Base-by-base conservation (phyloP, 1,140 invertebrate genomes). In the Ctenoplectra terminalis region DNA sequence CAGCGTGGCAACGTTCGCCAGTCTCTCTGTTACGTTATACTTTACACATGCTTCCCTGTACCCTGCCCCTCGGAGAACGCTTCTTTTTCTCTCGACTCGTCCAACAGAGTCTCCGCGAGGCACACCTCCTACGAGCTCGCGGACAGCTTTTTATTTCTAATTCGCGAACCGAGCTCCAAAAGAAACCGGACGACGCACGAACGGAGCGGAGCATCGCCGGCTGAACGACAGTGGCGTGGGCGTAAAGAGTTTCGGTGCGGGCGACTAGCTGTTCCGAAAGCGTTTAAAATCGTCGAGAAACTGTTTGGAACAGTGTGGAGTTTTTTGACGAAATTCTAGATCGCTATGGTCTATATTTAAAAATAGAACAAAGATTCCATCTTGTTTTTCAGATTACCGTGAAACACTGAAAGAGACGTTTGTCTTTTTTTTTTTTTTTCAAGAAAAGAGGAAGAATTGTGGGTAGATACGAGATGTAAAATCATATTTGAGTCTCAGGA, bases 1-100 rank as follows among this genome's bases (percentile, higher is more conserved):
- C 91, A 80, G 90, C 90, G 91, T 90, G 66, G 90, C 82, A 74
- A 75, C 76, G 81, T 90, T 90, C 88, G 90, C 88, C 91, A 91
- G 88, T 87, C 87, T 83, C 89, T 90, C 90, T 86, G 90, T 92
- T 91, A 91, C 91, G 88, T 90, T 92, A 92, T 90, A 91, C 90
- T 90, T 90, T 90, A 88, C 90, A 90, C 90, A 90, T 91, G 74
- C 74, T 77, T 56, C 82, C 48, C 60, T 66, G 71, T 54, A n/a
- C 20, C 20, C 34, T 52, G 46, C 46, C 60, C n/a, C 54, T 73
- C 46, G 46, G 50, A 20, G n/a, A 54, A 31, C 69, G 74, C 31
- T 64, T 74, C 78, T 87, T 81, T 87, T 69, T 61, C 77, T 88
- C 71, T 77, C 37, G 61, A 67, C 58, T 72, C 71, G 52, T 67